Conservation (phyloP, 2,797 vertebrate genomes). For the Oceanodroma leucorhoa region DNA sequence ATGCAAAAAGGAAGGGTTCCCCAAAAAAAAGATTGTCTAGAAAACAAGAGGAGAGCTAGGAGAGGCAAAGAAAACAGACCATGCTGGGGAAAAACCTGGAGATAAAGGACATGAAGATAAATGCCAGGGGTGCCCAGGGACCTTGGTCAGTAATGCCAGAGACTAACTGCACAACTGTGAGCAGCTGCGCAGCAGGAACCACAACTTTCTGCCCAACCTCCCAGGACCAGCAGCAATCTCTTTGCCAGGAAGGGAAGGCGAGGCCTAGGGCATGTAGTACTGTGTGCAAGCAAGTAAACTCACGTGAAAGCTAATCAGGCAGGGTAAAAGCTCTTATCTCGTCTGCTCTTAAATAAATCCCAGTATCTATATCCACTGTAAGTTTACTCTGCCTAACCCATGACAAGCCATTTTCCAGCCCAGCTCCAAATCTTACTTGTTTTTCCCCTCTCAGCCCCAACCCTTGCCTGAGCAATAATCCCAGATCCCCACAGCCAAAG, state of each 20-base stretch:
- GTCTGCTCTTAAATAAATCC: neutral
- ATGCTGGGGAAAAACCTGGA: neutral
- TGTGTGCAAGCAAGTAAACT: neutral
- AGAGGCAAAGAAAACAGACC: neutral
- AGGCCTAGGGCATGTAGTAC: neutral
- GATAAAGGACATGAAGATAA: neutral
- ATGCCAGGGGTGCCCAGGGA: neutral
- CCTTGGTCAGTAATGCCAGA: neutral
- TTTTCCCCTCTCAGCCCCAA: neutral
- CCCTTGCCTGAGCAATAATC: neutral
- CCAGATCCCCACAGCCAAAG: neutral
- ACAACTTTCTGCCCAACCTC: neutral
- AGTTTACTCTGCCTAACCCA: neutral
- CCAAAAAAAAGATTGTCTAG: neutral
- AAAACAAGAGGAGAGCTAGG: neutral
- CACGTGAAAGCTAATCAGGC: neutral
- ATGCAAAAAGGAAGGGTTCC: neutral
- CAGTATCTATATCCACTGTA: neutral
- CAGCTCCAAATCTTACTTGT: neutral
- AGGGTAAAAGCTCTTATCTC: neutral
- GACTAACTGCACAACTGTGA: neutral
- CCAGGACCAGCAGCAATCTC: neutral
- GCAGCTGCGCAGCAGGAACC: neutral
- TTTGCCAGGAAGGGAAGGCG: rapidly evolving
- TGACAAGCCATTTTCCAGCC: neutral